Base-by-base conservation (phyloP, 2,888 invertebrate genomes). In the Amphipoea oculea region DNA sequence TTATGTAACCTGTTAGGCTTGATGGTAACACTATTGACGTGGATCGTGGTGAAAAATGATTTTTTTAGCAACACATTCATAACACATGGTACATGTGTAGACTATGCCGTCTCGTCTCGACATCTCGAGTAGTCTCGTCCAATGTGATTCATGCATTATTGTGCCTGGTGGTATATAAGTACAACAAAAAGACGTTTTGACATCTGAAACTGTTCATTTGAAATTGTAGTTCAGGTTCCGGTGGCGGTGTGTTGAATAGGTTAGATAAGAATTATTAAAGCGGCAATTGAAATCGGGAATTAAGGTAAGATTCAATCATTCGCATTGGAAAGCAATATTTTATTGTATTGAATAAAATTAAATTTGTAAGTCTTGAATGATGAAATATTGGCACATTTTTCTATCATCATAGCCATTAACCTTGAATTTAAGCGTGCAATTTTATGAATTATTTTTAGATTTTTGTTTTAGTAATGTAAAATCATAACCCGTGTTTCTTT, bases 391-490 rank as follows among this genome's bases (percentile, higher is more conserved):
- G 69, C 84, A 85, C 84, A 84, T 88, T 88, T 91, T 89, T 77
- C 74, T 70, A 70, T 68, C 71, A 70, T 68, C 71, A 84, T 77
- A 75, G 68, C 63, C 76, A 76, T 73, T 90, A 92, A 92, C 92
- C 93, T 92, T 92, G 92, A 91, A 89, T 89, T 88, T 89, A 81
- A 79, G 87, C 88, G 86, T 88, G 87, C 74, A 86, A 84, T 71
- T 86, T 83, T 85, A 77, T 66, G 12, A 63, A 67, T 78, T 88
- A 81, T 83, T 82, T 84, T 83, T 86, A 86, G 81, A 78, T 69
- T 63, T 57, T 68, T 66, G 23, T 65, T 63, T 23, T 17, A 66
- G 5, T 68, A 3, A 36, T 70, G 57, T n/a, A 54, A 60, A 60
- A 48, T 54, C 14, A 62, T 48, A 66, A 23, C 23, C 20, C 29